phyloP scores from a whole-genome alignment of 1,140 invertebrate species.

The Leguminivora glycinivorella region DNA sequence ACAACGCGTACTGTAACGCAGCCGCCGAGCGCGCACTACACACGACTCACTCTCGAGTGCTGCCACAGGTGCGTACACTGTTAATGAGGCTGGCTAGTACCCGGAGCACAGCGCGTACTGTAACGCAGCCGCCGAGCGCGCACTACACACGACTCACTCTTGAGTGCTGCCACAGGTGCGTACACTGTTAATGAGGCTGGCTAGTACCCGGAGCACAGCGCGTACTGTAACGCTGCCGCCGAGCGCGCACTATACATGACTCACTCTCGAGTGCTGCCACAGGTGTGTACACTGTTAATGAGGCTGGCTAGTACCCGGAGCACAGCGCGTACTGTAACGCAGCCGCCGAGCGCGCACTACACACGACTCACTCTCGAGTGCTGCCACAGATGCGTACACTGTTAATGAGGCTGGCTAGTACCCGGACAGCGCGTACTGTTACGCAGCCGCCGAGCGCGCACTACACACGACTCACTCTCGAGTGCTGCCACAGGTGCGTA shows the following conservation, averaged over 20 bases:
- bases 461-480: constrained; percentile 79
- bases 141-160: too few relatives aligned
- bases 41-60: constrained; percentile 83
- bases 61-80: constrained; percentile 82
- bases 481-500: constrained; percentile 87
- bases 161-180: constrained; percentile 64
- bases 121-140: too few relatives aligned
- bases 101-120: too few relatives aligned
- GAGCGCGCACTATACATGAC: constrained; percentile 57
- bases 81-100: too few relatives aligned
- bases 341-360: too few relatives aligned
- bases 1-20: constrained; percentile 81
- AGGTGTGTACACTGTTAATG: constrained; percentile 76
- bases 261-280: constrained; percentile 86
- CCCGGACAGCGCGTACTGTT: constrained; percentile 84
- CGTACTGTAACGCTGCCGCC: constrained; percentile 82
- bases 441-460: constrained; percentile 80
- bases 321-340: too few relatives aligned
- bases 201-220: too few relatives aligned
- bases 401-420: constrained; percentile 92
- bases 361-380: too few relatives aligned
- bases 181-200: too few relatives aligned
- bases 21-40: constrained; percentile 70
- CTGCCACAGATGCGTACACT: too few relatives aligned
- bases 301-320: too few relatives aligned